phyloP scores from a whole-genome alignment of 2,797 vertebrate genomes.

The Salarias fasciatus region DNA sequence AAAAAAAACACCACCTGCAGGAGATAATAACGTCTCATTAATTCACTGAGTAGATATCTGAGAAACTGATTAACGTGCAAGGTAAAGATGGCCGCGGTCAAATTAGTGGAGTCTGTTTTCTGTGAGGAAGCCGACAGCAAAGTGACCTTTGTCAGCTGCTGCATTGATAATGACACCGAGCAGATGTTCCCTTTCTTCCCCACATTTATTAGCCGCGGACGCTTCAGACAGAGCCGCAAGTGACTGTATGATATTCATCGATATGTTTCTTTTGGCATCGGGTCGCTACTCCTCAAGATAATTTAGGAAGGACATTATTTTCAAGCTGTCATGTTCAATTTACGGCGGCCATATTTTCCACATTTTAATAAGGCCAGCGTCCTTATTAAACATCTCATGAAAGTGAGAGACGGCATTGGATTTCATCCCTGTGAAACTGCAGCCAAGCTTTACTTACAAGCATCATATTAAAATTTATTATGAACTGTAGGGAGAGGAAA shows the following conservation, averaged over 20 bases:
- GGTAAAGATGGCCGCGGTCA: conserved; percentile 12
- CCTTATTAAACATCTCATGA: conserved; percentile 9
- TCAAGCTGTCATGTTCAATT: background rate
- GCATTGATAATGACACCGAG: conserved; percentile 16
- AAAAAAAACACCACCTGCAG: background rate
- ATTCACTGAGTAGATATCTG: conserved; percentile 15
- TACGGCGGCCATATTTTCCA: conserved; percentile 5
- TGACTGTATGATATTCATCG: background rate
- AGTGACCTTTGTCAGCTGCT: conserved; percentile 43
- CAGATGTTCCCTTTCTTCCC: conserved; percentile 22
- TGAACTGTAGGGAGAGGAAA: background rate
- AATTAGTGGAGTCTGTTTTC: conserved; percentile 25
- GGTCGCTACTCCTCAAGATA: conserved; percentile 1
- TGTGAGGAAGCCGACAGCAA: conserved; percentile 29
- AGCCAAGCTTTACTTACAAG: conserved; percentile 24
- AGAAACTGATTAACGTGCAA: conserved; percentile 24
- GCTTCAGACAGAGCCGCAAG: background rate
- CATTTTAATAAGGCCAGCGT: conserved; percentile 20
- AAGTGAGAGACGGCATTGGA: conserved; percentile 33
- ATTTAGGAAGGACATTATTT: background rate
- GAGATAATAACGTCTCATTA: conserved; percentile 31
- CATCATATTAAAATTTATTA: conserved; percentile 10
- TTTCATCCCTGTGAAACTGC: conserved; percentile 13
- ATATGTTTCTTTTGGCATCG: background rate
- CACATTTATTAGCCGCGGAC: too few relatives aligned